These are phyloP conservation scores for Cyprinodon diabolis DNA, from an alignment of 2,797 vertebrate genomes.

Conservation along the genomic window DNA sequence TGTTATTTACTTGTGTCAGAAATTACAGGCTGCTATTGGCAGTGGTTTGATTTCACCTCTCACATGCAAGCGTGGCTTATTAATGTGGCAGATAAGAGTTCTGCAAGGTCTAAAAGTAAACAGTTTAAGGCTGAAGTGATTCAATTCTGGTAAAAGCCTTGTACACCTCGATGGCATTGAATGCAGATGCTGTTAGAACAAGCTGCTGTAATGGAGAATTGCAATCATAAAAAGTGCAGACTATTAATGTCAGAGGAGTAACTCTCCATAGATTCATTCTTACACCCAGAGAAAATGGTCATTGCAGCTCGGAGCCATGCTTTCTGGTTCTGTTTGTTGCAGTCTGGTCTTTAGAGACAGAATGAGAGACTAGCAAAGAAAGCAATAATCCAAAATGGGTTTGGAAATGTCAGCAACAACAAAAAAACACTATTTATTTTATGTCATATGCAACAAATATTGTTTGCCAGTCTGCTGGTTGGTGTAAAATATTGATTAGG, in stretches of 20 bases:
- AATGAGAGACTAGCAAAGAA: too few species aligned
- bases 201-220: not conserved
- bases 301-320: not conserved
- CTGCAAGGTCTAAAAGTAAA: not conserved
- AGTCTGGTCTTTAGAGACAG: too few species aligned
- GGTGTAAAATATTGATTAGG: too few species aligned
- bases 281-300: not conserved
- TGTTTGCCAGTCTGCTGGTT: too few species aligned
- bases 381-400: too few species aligned
- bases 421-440: too few species aligned
- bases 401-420: too few species aligned
- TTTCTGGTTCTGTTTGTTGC: not conserved
- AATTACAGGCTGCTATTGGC: slow-evolving; percentile 11
- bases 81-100: not conserved
- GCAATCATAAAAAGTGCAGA: not conserved
- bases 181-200: not conserved
- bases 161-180: not conserved
- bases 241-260: not conserved
- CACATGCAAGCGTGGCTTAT: not conserved
- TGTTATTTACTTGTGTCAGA: slow-evolving; percentile 15
- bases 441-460: too few species aligned
- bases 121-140: not conserved
- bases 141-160: not conserved
- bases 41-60: not conserved
- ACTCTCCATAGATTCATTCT: not conserved